phyloP scores from a whole-genome alignment of 2,888 invertebrate species.

The Operophtera brumata region DNA sequence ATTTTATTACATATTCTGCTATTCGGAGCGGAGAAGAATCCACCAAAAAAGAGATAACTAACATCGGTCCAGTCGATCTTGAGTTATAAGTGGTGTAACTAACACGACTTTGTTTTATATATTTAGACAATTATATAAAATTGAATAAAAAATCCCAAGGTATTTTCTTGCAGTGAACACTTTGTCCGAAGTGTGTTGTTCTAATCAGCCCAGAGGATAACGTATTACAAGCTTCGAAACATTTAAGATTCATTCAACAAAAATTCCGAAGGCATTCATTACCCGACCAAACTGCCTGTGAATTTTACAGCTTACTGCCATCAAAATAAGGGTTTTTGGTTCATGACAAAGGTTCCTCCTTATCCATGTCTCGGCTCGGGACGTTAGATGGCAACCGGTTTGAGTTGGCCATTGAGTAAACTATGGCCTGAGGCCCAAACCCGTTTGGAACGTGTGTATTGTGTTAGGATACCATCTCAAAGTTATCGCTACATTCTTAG shows the following conservation, averaged over 20 bases:
- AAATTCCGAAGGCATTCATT: conserved; percentile 14
- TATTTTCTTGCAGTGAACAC: background rate
- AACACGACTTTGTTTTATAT: no score
- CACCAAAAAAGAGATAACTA: no score
- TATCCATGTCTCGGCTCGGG: conserved; percentile 24
- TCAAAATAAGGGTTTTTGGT: background rate
- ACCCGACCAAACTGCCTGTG: background rate
- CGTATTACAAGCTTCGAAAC: background rate
- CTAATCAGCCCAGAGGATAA: background rate
- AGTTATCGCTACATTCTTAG: background rate
- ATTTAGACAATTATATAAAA: no score
- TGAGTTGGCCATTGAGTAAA: conserved; percentile 27
- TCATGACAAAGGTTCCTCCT: conserved; percentile 22
- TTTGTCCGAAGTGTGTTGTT: background rate
- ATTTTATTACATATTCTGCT: no score
- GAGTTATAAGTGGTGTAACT: no score
- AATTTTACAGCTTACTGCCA: conserved; percentile 1
- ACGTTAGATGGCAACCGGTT: conserved; percentile 22
- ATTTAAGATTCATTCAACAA: conserved; percentile 23
- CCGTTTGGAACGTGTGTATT: conserved; percentile 16
- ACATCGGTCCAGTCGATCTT: no score
- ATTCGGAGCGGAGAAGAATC: no score
- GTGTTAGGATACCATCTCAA: conserved; percentile 3
- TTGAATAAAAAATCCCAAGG: no score
- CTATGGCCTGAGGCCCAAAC: conserved; percentile 17